phyloP scores from a whole-genome alignment of 1,140 invertebrate genomes.

The Heliconius melpomene region DNA sequence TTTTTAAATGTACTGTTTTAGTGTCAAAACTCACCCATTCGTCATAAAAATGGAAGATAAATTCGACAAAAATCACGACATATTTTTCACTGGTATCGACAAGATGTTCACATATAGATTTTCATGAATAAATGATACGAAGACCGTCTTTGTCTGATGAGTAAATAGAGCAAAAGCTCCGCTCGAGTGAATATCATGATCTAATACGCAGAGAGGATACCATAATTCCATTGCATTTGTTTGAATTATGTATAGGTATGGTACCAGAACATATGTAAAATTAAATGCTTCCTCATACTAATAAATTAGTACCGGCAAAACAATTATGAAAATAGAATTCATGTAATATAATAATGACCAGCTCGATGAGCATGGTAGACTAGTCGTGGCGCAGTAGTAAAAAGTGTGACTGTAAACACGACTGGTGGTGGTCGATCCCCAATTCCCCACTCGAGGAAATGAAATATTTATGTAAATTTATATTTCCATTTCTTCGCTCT shows the following conservation, averaged over 20 bases:
- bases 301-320: no score
- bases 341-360: no score
- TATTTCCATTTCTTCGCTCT: no score
- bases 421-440: no score
- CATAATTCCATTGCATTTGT: not conserved
- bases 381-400: no score
- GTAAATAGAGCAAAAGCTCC: slow-evolving; percentile 63
- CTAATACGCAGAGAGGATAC: slow-evolving; percentile 33
- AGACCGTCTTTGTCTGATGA: not conserved
- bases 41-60: not conserved
- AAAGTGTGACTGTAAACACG: no score
- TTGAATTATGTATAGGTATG: not conserved
- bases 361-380: no score
- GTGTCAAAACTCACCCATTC: slow-evolving; percentile 47
- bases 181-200: slow-evolving; percentile 52
- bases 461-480: no score
- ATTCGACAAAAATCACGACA: not conserved
- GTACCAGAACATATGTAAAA: not conserved
- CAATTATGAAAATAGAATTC: no score
- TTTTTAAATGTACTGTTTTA: not conserved
- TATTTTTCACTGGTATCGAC: not conserved
- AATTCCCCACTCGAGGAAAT: no score
- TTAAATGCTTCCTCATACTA: not conserved
- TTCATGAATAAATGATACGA: slow-evolving; percentile 27
- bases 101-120: slow-evolving; percentile 31